Base-by-base conservation (phyloP, 2,888 invertebrate genomes). In the Apantesis nais region DNA sequence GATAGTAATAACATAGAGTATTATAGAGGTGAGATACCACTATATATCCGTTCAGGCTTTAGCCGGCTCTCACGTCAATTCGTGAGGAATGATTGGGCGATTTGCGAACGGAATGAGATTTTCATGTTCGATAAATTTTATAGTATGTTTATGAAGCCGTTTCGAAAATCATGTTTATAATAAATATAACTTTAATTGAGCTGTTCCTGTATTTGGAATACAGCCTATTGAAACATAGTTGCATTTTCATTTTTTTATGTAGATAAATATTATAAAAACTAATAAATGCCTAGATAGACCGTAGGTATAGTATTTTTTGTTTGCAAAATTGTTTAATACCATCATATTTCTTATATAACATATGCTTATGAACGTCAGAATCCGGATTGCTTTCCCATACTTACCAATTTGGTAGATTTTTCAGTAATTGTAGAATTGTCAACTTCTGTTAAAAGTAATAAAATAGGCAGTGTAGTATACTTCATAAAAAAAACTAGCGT, bases 21-120 rank as follows among this genome's bases (percentile, higher is more conserved):
- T 48, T 60, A 52, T 62, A 65, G 25, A 63, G 61, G 39, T 61
- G 39, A 62, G 29, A 61, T 70, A 66, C 29, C 25, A 65, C 29
- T 69, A 34, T 62, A 62, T 61, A 62, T 55, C 39, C 61, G 55
- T n/a, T 31, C 22, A 66, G 66, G 70, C 66, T 48, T 70, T 70
- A 60, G 65, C 48, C 22, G 44, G 25, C 25, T 41, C 66, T 70
- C 66, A 66, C 66, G 70, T 66, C 70, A 70, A 70, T 70, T 66
- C 62, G 29, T 25, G 66, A 61, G 66, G 41, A 70, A 61, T 70
- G 37, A 70, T 70, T 66, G 52, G 66, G 62, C 41, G 66, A 70
- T 70, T 66, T 70, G 62, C 39, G n/a, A 66, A 61, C 34, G 29
- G 37, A 61, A 70, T 70, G 66, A 66, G 70, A 60, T 66, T 61